A percentile compares a stretch with the other conserved stretches of the same genome.
phyloP scores from a whole-genome alignment of 2,888 invertebrate species.

The Schizotus pectinicornis region DNA sequence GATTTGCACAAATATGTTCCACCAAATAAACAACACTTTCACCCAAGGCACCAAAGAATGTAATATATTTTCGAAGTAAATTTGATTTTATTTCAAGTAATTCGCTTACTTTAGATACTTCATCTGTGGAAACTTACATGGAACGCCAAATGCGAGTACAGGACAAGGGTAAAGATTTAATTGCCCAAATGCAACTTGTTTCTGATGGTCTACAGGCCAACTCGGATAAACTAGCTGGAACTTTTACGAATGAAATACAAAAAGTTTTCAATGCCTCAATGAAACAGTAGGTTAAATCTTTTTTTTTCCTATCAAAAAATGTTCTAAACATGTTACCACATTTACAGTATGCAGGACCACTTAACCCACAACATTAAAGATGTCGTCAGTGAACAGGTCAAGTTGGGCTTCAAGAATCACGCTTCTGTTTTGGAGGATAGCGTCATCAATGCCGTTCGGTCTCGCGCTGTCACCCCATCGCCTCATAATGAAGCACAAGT shows the following conservation, averaged over 20 bases:
- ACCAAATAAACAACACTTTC: constrained; percentile 88
- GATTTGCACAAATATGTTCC: constrained; percentile 84
- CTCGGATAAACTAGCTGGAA: constrained; percentile 51
- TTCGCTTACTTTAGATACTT: constrained; percentile 49
- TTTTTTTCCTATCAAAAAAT: too few species aligned
- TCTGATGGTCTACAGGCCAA: constrained; percentile 54
- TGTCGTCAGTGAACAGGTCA: constrained; percentile 57
- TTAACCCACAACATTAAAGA: constrained; percentile 53
- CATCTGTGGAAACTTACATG: constrained; percentile 57
- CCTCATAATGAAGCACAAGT: constrained; percentile 65
- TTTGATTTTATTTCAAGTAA: not conserved
- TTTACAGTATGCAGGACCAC: constrained; percentile 57
- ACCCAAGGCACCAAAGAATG: constrained; percentile 89
- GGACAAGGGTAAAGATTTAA: constrained; percentile 57
- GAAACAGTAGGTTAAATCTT: constrained; percentile 45
- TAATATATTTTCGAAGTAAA: constrained; percentile 59
- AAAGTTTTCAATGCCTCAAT: constrained; percentile 53
- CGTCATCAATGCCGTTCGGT: constrained; percentile 67
- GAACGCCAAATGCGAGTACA: constrained; percentile 56
- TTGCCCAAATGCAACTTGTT: constrained; percentile 55
- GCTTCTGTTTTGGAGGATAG: constrained; percentile 65
- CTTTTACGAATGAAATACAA: constrained; percentile 52
- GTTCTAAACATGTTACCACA: too few species aligned
- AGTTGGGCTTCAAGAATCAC: constrained; percentile 65
- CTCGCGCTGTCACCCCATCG: constrained; percentile 78